Conservation (phyloP, 2,113 vertebrate genomes). For the Centrocercus urophasianus region DNA sequence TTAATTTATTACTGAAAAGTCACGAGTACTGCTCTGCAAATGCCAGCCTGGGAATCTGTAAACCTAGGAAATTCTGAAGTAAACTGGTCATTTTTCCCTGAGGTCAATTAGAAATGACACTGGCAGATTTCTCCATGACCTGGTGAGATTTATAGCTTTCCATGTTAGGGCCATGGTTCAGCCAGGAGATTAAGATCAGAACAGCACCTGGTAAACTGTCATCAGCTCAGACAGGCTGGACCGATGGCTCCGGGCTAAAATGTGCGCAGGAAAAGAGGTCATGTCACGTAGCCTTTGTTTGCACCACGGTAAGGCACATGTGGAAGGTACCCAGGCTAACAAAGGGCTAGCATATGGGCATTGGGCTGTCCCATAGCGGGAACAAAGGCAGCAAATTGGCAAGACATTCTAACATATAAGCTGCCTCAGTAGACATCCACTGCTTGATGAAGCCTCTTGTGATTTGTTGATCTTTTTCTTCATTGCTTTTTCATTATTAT, state of each 20-base stretch:
- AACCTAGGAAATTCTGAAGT: slow-evolving; percentile 60
- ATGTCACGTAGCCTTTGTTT: slow-evolving; percentile 4
- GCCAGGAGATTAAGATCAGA: slow-evolving; percentile 71
- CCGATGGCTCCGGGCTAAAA: slow-evolving; percentile 37
- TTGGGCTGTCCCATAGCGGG: neutral
- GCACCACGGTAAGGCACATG: slow-evolving; percentile 5
- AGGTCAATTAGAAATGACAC: slow-evolving; percentile 73
- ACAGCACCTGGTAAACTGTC: slow-evolving; percentile 69
- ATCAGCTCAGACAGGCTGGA: slow-evolving; percentile 57
- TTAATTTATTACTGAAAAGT: slow-evolving; percentile 61
- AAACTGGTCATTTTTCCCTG: slow-evolving; percentile 54
- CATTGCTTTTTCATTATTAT: neutral
- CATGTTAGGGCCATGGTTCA: slow-evolving; percentile 44
- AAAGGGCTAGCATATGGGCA: neutral
- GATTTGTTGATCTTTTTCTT: slow-evolving; percentile 33
- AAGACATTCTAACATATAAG: neutral
- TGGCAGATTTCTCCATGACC: slow-evolving; percentile 60
- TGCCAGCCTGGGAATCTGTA: slow-evolving; percentile 62
- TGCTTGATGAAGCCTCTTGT: neutral
- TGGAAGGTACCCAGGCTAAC: neutral
- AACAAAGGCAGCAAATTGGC: slow-evolving; percentile 11
- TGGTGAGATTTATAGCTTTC: slow-evolving; percentile 69
- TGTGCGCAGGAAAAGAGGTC: slow-evolving; percentile 35
- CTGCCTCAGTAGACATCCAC: neutral
- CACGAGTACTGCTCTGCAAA: neutral